These are phyloP conservation scores for Philhelius pedissequus DNA, from an alignment of 2,888 invertebrate species.

Conservation along the genomic window DNA sequence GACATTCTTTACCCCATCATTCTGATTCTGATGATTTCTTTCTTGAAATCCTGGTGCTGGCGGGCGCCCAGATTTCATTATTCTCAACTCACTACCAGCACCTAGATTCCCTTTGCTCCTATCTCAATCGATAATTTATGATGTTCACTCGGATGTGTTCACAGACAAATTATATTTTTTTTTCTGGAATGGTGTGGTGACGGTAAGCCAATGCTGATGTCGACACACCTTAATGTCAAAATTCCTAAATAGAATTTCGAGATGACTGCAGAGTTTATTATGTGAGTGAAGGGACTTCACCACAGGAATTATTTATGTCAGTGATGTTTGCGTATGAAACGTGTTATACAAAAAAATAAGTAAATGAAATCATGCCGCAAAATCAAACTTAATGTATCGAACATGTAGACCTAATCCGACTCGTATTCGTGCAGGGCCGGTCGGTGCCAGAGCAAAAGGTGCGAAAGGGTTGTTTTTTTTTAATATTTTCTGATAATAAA, in stretches of 20 bases:
- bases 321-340: conserved; percentile 21
- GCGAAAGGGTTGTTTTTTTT: too few relatives aligned
- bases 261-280: conserved; percentile 12
- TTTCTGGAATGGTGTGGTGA: too few relatives aligned
- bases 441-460: neutral
- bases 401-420: neutral
- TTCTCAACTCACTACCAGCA: neutral
- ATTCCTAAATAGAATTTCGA: conserved; percentile 23
- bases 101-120: neutral
- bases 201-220: conserved; percentile 5
- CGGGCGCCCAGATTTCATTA: conserved; percentile 15
- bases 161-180: conserved; percentile 20
- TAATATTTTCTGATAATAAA: too few relatives aligned
- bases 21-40: conserved; percentile 10
- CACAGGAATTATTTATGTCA: conserved; percentile 20
- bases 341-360: neutral
- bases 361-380: conserved; percentile 7
- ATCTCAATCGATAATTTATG: conserved; percentile 15
- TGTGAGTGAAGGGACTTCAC: conserved; percentile 11
- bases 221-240: conserved; percentile 31
- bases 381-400: conserved; percentile 16
- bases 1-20: conserved; percentile 16
- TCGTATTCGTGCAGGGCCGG: neutral
- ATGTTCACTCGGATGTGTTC: neutral
- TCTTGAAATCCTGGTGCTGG: conserved; percentile 2